These are phyloP conservation scores for Sphyrna mokarran DNA, from an alignment of 2,113 vertebrate genomes.

Conservation along the genomic window DNA sequence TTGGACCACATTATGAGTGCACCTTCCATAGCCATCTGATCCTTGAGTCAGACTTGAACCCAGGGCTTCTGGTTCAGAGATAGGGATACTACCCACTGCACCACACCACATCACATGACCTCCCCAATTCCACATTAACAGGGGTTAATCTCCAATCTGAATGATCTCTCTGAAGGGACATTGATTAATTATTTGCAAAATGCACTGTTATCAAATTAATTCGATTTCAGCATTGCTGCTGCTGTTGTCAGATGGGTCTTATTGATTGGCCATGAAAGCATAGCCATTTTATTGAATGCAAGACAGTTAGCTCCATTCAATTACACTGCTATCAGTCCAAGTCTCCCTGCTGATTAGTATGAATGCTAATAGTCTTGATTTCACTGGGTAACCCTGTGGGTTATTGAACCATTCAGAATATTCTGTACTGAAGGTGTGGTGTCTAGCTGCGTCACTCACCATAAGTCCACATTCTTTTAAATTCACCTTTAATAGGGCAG, in stretches of 20 bases:
- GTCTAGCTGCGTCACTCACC: background rate
- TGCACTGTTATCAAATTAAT: background rate
- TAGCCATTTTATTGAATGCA: background rate
- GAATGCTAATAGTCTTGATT: background rate
- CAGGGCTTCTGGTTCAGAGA: no score
- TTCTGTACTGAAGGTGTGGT: background rate
- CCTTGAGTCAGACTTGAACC: no score
- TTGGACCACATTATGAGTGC: no score
- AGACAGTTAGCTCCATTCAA: background rate
- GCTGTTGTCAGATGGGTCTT: background rate
- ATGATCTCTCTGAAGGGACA: background rate
- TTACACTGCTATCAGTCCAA: background rate
- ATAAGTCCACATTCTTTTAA: background rate
- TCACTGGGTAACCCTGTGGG: background rate
- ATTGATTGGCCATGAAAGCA: background rate
- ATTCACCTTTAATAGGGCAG: constrained; percentile 2
- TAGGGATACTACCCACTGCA: no score
- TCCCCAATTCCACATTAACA: background rate
- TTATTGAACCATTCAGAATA: background rate
- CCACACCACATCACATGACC: no score
- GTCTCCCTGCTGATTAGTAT: background rate
- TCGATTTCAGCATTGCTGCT: background rate
- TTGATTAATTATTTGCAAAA: constrained; percentile 7
- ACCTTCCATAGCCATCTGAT: no score
- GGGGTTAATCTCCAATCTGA: background rate